A percentile compares a stretch with the other conserved stretches of the same genome.
Evolutionary conservation across 2,797 vertebrate genomes (phyloP).

Genomic region (Typhlichthys eigenmanni): DNA sequence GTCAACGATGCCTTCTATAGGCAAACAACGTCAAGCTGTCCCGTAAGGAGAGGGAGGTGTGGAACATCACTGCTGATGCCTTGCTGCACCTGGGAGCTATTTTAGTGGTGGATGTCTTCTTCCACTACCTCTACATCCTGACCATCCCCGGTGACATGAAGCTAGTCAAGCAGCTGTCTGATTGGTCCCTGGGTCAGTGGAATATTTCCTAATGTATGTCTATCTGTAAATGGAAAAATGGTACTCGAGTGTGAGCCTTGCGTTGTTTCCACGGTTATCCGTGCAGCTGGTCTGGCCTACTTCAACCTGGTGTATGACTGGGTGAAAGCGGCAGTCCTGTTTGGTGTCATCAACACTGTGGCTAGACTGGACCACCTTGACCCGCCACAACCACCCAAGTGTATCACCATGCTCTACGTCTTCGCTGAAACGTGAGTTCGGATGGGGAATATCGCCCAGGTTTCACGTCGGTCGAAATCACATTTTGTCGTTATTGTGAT

Average conservation of each 20-base stretch:
- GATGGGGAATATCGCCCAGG: background rate
- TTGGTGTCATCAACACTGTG: constrained; percentile 91
- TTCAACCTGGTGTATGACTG: constrained; percentile 96
- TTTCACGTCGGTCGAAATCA: too few relatives aligned
- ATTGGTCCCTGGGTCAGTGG: constrained; percentile 90
- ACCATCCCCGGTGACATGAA: constrained; percentile 93
- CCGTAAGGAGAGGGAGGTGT: constrained; percentile 88
- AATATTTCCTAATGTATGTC: background rate
- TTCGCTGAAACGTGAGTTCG: constrained; percentile 93
- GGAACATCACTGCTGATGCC: constrained; percentile 85
- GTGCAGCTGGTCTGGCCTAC: constrained; percentile 89
- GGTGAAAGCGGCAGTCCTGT: constrained; percentile 94
- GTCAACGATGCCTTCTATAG: constrained; percentile 60
- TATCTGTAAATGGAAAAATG: background rate
- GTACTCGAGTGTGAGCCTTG: background rate
- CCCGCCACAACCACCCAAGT: constrained; percentile 92
- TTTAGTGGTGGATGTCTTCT: constrained; percentile 88
- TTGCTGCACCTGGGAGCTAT: constrained; percentile 81
- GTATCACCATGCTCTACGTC: constrained; percentile 95
- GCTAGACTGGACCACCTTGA: constrained; percentile 91
- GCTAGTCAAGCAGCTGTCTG: constrained; percentile 84
- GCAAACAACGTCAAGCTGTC: constrained; percentile 80
- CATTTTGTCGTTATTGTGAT: too few relatives aligned
- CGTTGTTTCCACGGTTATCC: background rate
- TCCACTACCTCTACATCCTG: constrained; percentile 97